These are phyloP conservation scores for Antheraea pernyi DNA, from an alignment of 1,140 invertebrate genomes.

Conservation along the genomic window DNA sequence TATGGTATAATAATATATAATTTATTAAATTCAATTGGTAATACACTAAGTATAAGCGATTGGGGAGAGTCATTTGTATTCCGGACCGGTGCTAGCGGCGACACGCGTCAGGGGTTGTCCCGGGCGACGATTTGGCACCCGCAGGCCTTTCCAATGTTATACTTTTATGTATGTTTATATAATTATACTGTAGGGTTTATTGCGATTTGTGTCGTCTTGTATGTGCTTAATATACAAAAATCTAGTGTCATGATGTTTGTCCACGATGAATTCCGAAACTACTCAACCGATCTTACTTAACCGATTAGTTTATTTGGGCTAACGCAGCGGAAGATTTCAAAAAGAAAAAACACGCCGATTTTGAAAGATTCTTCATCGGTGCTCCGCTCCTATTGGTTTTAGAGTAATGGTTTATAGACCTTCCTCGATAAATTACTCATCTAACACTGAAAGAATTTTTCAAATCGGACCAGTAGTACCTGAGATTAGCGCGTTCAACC, in stretches of 20 bases:
- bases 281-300: neutral
- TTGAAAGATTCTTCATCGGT: too few species aligned
- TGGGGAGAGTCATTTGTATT: neutral
- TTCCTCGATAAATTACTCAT: too few species aligned
- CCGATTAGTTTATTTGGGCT: too few species aligned
- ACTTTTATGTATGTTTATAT: slow-evolving; percentile 4
- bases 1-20: neutral
- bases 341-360: too few species aligned
- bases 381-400: too few species aligned
- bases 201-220: neutral
- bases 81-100: neutral
- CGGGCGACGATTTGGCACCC: neutral
- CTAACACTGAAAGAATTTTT: too few species aligned
- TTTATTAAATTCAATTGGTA: slow-evolving; percentile 2
- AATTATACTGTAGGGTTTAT: neutral
- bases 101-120: slow-evolving; percentile 2
- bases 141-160: neutral
- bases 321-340: too few species aligned
- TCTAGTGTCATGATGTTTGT: too few species aligned
- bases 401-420: too few species aligned
- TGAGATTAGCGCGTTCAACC: too few species aligned
- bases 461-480: too few species aligned
- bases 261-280: too few species aligned
- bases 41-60: neutral
- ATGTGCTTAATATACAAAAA: neutral